Evolutionary conservation across 2,888 invertebrate species (phyloP).

Genomic region (Trissolcus japonicus): DNA sequence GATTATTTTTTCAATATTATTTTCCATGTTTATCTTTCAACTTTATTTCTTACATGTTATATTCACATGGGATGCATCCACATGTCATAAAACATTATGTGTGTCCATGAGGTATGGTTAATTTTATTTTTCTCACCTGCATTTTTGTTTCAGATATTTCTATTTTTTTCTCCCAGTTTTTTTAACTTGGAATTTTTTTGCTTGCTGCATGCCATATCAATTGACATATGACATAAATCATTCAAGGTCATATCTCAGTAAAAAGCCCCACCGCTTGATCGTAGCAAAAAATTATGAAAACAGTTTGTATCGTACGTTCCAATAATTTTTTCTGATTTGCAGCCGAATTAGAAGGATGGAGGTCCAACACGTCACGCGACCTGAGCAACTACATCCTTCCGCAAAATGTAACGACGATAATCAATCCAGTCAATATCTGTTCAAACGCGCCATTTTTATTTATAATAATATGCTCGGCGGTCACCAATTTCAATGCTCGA

Average conservation of each 20-base stretch:
- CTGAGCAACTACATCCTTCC: conserved; percentile 84
- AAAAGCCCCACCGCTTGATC: no score
- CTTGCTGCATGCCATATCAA: conserved; percentile 15
- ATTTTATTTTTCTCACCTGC: conserved; percentile 16
- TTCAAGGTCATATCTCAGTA: no score
- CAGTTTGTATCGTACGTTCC: no score
- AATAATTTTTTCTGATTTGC: conserved; percentile 49
- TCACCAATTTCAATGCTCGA: conserved; percentile 82
- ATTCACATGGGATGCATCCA: not conserved
- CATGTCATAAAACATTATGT: conserved; percentile 21
- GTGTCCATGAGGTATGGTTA: conserved; percentile 35
- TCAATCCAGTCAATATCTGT: conserved; percentile 81
- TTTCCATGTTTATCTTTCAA: no score
- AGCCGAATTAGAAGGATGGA: conserved; percentile 82
- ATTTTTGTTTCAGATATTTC: conserved; percentile 7
- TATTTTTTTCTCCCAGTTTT: conserved; percentile 12
- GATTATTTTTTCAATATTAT: no score
- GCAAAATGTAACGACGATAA: conserved; percentile 82
- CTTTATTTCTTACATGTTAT: no score
- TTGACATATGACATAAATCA: no score
- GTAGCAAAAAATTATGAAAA: no score
- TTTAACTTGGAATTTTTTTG: conserved; percentile 17
- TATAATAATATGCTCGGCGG: conserved; percentile 86
- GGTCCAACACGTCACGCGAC: conserved; percentile 84
- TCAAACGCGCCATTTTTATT: conserved; percentile 79